phyloP scores from a whole-genome alignment of 1,140 invertebrate species.

The Mactra quadrangularis region DNA sequence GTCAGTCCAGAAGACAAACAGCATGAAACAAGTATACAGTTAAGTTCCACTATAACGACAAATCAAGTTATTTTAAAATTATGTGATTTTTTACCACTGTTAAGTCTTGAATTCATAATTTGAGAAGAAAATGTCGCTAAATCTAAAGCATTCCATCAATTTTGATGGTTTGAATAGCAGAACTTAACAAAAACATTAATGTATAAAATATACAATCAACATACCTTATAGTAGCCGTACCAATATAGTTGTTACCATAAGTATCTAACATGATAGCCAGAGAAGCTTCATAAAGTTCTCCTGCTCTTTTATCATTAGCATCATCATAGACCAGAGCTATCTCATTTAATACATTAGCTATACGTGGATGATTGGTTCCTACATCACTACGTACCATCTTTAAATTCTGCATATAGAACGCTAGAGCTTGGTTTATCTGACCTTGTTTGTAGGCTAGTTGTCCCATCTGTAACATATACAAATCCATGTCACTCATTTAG shows the following conservation, averaged over 20 bases:
- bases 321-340: slow-evolving; percentile 76
- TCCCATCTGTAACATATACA: slow-evolving; percentile 66
- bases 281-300: slow-evolving; percentile 68
- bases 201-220: background rate
- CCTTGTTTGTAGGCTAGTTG: slow-evolving; percentile 71
- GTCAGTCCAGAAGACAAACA: too few relatives aligned
- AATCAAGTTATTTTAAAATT: too few relatives aligned
- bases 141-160: too few relatives aligned
- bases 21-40: too few relatives aligned
- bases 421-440: slow-evolving; percentile 71
- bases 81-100: too few relatives aligned
- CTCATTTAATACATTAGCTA: slow-evolving; percentile 68
- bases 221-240: slow-evolving; percentile 71
- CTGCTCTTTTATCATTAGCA: slow-evolving; percentile 64
- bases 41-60: too few relatives aligned
- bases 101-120: too few relatives aligned
- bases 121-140: too few relatives aligned
- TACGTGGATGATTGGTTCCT: slow-evolving; percentile 68
- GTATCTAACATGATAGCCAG: slow-evolving; percentile 66
- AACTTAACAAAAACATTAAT: background rate
- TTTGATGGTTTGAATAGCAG: too few relatives aligned
- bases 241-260: slow-evolving; percentile 68
- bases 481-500: background rate
- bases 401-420: slow-evolving; percentile 70
- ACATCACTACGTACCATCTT: slow-evolving; percentile 72